Percentiles rank a stretch among this genome's conserved stretches.
These are phyloP conservation scores for Polypedilum vanderplanki DNA, from an alignment of 1,140 invertebrate species.

Conservation along the genomic window DNA sequence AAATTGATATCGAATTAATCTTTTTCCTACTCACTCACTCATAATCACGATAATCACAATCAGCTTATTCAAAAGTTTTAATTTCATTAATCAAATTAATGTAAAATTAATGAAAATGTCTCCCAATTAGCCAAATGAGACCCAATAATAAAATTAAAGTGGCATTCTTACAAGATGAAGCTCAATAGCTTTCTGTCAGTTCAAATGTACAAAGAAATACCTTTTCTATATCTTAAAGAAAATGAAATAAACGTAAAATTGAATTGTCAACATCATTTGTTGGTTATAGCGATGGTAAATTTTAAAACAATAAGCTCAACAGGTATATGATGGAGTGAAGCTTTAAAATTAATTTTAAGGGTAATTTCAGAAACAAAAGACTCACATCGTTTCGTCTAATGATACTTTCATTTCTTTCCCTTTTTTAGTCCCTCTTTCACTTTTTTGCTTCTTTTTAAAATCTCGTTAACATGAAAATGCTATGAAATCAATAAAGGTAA, in stretches of 20 bases:
- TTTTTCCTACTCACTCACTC: not conserved
- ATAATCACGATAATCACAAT: not conserved
- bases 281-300: not conserved
- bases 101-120: not conserved
- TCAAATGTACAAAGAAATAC: too few relatives aligned
- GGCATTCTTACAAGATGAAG: too few relatives aligned
- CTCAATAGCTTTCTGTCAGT: too few relatives aligned
- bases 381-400: constrained; percentile 4
- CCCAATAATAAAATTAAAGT: not conserved
- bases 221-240: not conserved
- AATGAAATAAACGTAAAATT: constrained; percentile 4
- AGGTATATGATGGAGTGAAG: constrained; percentile 8
- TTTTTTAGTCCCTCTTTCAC: not conserved
- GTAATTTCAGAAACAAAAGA: constrained; percentile 13
- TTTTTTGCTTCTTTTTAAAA: not conserved
- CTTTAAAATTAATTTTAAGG: constrained; percentile 20
- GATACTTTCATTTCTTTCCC: not conserved
- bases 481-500: constrained; percentile 14
- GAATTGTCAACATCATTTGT: not conserved
- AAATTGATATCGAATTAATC: constrained; percentile 14
- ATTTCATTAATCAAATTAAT: constrained; percentile 20
- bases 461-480: not conserved
- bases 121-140: not conserved
- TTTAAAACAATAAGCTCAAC: constrained; percentile 11
- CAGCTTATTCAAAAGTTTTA: not conserved